These are phyloP conservation scores for Amiota mariae DNA, from an alignment of 2,888 invertebrate genomes.

Conservation along the genomic window DNA sequence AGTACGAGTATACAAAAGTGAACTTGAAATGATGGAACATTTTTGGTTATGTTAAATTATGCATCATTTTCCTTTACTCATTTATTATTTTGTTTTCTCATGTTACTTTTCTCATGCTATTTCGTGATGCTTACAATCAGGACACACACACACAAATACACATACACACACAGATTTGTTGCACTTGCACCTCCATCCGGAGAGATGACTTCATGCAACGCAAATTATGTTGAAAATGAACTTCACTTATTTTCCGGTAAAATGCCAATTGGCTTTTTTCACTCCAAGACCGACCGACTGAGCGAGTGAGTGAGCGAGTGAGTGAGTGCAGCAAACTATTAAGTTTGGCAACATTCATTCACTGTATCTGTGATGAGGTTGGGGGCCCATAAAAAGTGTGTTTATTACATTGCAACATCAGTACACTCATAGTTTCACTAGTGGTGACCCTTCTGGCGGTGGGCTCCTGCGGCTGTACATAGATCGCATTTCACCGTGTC, in stretches of 20 bases:
- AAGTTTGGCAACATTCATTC: conserved; percentile 10
- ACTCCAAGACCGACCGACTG: background rate
- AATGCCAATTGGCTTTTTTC: conserved; percentile 30
- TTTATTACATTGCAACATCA: conserved; percentile 31
- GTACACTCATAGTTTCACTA: background rate
- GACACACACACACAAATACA: background rate
- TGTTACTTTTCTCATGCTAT: background rate
- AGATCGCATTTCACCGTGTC: background rate
- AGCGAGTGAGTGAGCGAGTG: background rate
- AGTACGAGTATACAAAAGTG: background rate
- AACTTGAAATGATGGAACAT: no score
- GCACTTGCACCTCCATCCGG: background rate
- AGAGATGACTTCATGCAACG: conserved; percentile 5
- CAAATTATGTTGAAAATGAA: conserved; percentile 31
- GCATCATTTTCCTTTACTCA: conserved; percentile 6
- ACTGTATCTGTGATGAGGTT: no score
- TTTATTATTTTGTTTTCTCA: no score
- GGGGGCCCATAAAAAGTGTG: background rate
- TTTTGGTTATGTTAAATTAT: conserved; percentile 1
- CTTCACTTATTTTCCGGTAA: conserved; percentile 33
- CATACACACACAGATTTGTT: background rate
- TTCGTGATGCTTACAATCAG: background rate
- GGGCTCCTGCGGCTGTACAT: background rate
- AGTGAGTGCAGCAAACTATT: background rate
- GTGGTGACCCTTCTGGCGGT: background rate